Percentiles rank a stretch among this genome's conserved stretches.
Evolutionary conservation across 2,888 invertebrate genomes (phyloP).

Genomic region (Crepidodera aurea): DNA sequence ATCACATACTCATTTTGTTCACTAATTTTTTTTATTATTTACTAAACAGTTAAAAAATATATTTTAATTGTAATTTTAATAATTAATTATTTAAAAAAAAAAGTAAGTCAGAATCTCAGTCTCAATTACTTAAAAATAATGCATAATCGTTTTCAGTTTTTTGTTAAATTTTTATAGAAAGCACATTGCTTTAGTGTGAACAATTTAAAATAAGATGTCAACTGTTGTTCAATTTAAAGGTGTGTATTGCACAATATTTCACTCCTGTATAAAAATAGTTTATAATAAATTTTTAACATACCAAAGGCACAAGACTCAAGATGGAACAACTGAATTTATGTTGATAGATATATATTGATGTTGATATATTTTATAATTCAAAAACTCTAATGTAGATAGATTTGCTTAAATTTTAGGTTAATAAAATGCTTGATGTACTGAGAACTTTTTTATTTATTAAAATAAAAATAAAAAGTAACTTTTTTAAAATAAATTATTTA

Average conservation of each 20-base stretch:
- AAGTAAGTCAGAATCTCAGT: too few species aligned
- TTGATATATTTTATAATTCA: conserved; percentile 13
- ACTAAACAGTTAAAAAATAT: too few species aligned
- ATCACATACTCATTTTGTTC: too few species aligned
- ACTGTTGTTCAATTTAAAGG: not conserved
- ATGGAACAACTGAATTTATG: conserved; percentile 1
- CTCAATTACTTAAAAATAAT: too few species aligned
- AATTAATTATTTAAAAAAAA: too few species aligned
- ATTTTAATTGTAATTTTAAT: too few species aligned
- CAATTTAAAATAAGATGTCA: not conserved
- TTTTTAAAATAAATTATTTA: conserved; percentile 26
- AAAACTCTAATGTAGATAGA: conserved; percentile 12
- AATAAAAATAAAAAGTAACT: conserved; percentile 4
- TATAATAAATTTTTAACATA: conserved; percentile 2
- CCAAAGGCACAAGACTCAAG: conserved; percentile 11
- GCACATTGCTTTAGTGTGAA: not conserved
- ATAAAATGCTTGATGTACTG: conserved; percentile 9
- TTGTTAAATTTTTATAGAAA: not conserved
- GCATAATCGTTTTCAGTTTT: not conserved
- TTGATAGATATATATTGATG: conserved; percentile 12
- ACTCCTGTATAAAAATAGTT: not conserved
- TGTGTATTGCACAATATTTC: not conserved
- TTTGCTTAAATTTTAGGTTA: conserved; percentile 2
- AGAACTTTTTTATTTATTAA: not conserved
- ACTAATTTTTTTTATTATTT: too few species aligned